Evolutionary conservation across 2,888 invertebrate genomes (phyloP), one percentile per base, ranked within the genome.

Genomic region (Lobophora halterata): DNA sequence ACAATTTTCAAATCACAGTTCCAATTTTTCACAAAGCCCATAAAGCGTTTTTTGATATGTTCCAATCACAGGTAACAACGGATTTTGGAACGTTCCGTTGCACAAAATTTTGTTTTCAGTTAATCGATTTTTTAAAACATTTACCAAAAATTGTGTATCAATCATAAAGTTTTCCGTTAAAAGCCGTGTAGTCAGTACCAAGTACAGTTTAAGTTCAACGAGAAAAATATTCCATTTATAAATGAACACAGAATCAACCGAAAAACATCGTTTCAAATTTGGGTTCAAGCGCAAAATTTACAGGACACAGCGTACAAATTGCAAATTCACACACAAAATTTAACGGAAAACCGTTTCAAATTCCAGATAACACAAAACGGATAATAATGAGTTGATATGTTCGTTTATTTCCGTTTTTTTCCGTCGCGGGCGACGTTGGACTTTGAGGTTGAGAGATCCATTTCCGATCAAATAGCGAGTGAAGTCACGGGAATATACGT

Each of bases 371-470:
- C n/a, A n/a, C n/a, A n/a, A n/a, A n/a, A n/a, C n/a, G n/a, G n/a
- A 51, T 31, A 39, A 35, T 34, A 30, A 9, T 11, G n/a, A n/a
- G n/a, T n/a, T n/a, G n/a, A n/a, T n/a, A n/a, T 20, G 34, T 33
- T 47, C 50, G 58, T 54, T 81, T 79, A 86, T 87, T 87, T 86
- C 61, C 87, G 87, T 86, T 87, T 87, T n/a, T 87, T 87, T 87
- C 67, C 87, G 87, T 71, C 87, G 87, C 79, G 85, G 79, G 58
- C 85, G 87, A 79, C 86, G 87, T 79, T 80, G 79, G 77, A 80
- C 87, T 86, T 87, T 86, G 83, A 71, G 74, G 70, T n/a, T 71
- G 71, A 80, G 80, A 44, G 78, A 74, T 77, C 77, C 75, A 79
- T 77, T 66, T 80, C 79, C 85, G 71, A 76, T 69, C 64, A 69